A percentile compares a stretch with the other conserved stretches of the same genome.
These are phyloP conservation scores for Ichneumoninae sp. DNA, from an alignment of 2,888 invertebrate species.

Conservation along the genomic window DNA sequence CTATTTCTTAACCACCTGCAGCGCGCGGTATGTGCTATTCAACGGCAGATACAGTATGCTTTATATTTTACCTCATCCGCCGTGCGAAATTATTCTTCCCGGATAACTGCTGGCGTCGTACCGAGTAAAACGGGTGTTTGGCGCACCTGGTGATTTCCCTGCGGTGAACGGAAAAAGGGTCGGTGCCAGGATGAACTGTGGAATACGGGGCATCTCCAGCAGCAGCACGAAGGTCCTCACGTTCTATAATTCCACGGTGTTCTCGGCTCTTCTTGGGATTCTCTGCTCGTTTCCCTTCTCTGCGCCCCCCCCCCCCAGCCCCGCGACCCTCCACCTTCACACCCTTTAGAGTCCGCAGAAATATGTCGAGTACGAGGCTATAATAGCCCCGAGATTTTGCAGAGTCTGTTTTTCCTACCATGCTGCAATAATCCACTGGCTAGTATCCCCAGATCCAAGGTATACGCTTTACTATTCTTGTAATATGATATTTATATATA, in stretches of 20 bases:
- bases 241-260: slow-evolving; percentile 13
- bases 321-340: neutral
- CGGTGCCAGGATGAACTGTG: slow-evolving; percentile 51
- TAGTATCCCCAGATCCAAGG: slow-evolving; percentile 10
- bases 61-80: slow-evolving; percentile 19
- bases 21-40: neutral
- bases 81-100: slow-evolving; percentile 54
- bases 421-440: slow-evolving; percentile 26
- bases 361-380: slow-evolving; percentile 29
- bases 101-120: slow-evolving; percentile 42
- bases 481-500: slow-evolving; percentile 8
- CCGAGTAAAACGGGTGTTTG: slow-evolving; percentile 52
- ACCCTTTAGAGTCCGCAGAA: slow-evolving; percentile 7
- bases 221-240: slow-evolving; percentile 14
- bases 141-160: slow-evolving; percentile 65
- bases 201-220: slow-evolving; percentile 32
- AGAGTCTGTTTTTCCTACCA: slow-evolving; percentile 7
- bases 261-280: slow-evolving; percentile 27
- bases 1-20: neutral
- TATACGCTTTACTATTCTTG: slow-evolving; percentile 26
- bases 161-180: slow-evolving; percentile 57
- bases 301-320: neutral
- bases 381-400: slow-evolving; percentile 35
- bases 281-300: slow-evolving; percentile 22
- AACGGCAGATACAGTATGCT: neutral